Conservation (phyloP, 64 coral and sea anemone species). For the Acropora yongei region DNA sequence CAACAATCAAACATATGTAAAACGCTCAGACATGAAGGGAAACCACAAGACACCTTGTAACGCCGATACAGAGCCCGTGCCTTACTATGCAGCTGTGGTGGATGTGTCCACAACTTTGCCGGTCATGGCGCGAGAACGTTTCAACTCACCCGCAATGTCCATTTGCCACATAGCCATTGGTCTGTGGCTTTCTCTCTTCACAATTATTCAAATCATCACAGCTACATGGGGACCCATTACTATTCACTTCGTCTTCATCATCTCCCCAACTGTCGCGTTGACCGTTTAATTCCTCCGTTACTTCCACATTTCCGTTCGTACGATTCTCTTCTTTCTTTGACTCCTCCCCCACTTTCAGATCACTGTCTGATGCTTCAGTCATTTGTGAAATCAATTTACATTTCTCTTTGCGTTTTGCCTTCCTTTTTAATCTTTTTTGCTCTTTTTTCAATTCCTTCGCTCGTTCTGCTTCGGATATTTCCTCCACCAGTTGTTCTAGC, state of each 20-base stretch:
- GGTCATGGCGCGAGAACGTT: not conserved
- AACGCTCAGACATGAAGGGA: no score
- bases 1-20: not conserved
- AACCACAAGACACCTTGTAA: not conserved
- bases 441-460: conserved; percentile 89
- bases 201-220: conserved; percentile 46
- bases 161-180: not conserved
- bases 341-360: conserved; percentile 30
- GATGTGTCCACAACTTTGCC: no score
- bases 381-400: conserved; percentile 66
- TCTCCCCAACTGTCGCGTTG: conserved; percentile 75
- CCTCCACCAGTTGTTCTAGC: conserved; percentile 96
- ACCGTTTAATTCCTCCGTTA: not conserved
- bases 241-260: conserved; percentile 66
- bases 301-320: conserved; percentile 67
- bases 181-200: not conserved
- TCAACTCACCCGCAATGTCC: conserved; percentile 61
- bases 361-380: conserved; percentile 16
- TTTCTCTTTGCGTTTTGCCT: conserved; percentile 90
- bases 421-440: conserved; percentile 94
- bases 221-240: conserved; percentile 54
- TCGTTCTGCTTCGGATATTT: conserved; percentile 94
- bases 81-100: no score
- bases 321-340: conserved; percentile 49
- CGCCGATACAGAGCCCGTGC: no score